Evolutionary conservation across 1,140 invertebrate genomes (phyloP).

Genomic region (Papilio polytes): DNA sequence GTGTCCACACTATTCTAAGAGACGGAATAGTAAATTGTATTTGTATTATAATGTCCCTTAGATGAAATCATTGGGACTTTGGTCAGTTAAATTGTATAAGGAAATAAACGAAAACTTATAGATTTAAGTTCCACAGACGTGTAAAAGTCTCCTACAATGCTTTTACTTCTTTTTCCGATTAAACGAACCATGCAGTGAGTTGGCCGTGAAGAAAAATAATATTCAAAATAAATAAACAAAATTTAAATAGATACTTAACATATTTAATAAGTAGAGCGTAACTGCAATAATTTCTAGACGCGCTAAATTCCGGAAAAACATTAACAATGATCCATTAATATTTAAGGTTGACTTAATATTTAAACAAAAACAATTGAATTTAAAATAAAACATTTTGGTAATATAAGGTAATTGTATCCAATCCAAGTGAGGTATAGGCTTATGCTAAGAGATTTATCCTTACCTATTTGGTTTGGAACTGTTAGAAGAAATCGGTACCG

Average conservation of each 20-base stretch:
- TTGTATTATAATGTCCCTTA: too few species aligned
- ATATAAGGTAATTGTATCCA: background rate
- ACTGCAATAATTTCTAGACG: conserved; percentile 41
- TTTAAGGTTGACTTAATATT: background rate
- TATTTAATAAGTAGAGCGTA: conserved; percentile 44
- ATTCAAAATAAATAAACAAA: conserved; percentile 27
- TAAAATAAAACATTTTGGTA: too few species aligned
- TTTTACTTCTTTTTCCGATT: background rate
- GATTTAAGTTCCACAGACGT: background rate
- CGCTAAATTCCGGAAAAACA: background rate
- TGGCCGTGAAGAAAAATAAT: background rate
- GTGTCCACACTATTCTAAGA: too few species aligned
- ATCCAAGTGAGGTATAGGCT: background rate
- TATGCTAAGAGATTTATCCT: background rate
- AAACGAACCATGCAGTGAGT: conserved; percentile 7
- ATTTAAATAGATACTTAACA: conserved; percentile 37
- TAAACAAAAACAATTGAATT: background rate
- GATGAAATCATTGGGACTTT: too few species aligned
- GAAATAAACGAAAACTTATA: background rate
- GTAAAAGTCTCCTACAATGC: background rate
- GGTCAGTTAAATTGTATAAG: background rate
- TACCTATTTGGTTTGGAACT: too few species aligned
- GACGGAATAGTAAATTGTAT: too few species aligned
- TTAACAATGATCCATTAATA: background rate
- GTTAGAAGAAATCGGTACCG: too few species aligned